Base-by-base conservation (phyloP, 2,888 invertebrate genomes). In the Brachypterus glaber region DNA sequence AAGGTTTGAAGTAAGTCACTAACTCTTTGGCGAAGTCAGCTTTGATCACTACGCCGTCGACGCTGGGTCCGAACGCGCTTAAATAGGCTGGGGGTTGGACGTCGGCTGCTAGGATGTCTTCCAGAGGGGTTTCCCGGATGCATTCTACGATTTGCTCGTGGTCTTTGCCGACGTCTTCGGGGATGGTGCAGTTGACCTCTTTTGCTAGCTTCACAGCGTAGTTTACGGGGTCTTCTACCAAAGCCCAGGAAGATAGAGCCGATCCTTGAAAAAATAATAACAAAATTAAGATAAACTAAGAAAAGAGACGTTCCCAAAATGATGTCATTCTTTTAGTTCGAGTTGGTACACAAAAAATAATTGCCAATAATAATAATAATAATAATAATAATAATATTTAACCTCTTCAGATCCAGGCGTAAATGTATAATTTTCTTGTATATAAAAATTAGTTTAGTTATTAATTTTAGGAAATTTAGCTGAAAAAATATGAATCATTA, bases 1-100 rank as follows among this genome's bases (percentile, higher is more conserved):
- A 74, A 0, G 76, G 75, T 12, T 74, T 72, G 55, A 82, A 77
- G 62, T 79, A 78, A 2, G 82, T 82, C 24, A 82, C 67, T 38
- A 83, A 73, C 53, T 84, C 82, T 62, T 86, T 86, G 35, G 85
- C 82, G 55, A 86, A 85, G 63, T 88, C 87, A 9, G 83, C 79
- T 64, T 86, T 83, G 56, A 95, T 90, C 44, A 95, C 91, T 47
- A 93, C 91, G 35, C 90, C 92, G 60, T 93, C 93, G 35, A 92
- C 85, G 50, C 90, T 89, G 9, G 93, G 93, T 4, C 93, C 95
- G 58, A 93, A 95, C 1, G 87, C 81, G 47, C 83, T 86, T 37
- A 89, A 68, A 63, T 85, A 88, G 39, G 83, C 83, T 2, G 88
- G 88, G 7, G 87, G 79, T 48, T 77, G 74, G 57, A 85, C 81